Conservation (phyloP, 2,797 vertebrate genomes). For the Tolypeutes matacus region DNA sequence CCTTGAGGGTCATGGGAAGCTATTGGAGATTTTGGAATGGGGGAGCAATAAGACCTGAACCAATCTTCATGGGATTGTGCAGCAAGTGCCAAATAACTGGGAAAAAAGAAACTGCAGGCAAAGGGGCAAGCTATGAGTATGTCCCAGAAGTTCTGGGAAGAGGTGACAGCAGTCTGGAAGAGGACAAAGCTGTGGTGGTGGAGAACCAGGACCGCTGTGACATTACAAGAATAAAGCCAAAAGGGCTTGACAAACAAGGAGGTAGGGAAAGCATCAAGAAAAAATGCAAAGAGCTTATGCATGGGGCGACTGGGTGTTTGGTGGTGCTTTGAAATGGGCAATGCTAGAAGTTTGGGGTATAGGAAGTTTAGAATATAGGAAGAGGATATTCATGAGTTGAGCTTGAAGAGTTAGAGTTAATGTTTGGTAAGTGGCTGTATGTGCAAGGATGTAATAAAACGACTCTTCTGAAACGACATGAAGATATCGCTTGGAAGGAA, state of each 20-base stretch:
- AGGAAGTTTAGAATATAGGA: not conserved
- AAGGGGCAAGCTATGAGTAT: not conserved
- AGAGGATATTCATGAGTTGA: not conserved
- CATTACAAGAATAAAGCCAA: too few species aligned
- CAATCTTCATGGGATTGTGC: not conserved
- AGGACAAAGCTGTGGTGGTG: not conserved
- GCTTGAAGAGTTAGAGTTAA: not conserved
- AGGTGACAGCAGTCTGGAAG: not conserved
- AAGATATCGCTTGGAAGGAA: not conserved
- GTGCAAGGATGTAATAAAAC: not conserved
- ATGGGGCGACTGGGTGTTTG: not conserved
- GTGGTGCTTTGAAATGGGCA: not conserved
- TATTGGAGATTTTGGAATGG: not conserved
- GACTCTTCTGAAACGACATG: not conserved
- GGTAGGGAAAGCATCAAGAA: not conserved
- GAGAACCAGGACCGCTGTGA: not conserved
- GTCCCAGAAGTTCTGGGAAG: not conserved
- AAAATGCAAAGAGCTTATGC: not conserved
- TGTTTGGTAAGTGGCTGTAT: rapidly evolving
- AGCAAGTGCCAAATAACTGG: not conserved
- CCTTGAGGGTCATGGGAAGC: not conserved
- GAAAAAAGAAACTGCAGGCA: not conserved
- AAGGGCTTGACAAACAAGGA: not conserved
- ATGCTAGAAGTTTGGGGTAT: not conserved
- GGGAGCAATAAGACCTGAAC: not conserved